Evolutionary conservation across 1,140 invertebrate genomes (phyloP).

Genomic region (Oryctes rhinoceros): DNA sequence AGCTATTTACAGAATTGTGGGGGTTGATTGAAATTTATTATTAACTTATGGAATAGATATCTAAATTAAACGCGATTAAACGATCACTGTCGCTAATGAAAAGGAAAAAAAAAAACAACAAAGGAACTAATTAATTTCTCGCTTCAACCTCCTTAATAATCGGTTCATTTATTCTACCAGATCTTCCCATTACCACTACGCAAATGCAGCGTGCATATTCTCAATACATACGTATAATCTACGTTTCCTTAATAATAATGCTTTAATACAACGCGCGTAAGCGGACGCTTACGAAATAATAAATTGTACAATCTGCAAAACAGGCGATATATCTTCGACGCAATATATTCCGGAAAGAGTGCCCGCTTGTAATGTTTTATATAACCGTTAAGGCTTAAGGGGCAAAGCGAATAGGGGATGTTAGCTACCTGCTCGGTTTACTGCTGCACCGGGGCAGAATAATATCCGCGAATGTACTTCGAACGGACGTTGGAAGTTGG

Average conservation of each 20-base stretch:
- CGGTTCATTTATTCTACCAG: no score
- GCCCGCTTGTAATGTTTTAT: not conserved
- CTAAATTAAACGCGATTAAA: no score
- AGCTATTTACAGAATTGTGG: no score
- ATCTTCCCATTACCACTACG: no score
- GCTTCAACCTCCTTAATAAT: no score
- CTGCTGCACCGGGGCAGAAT: not conserved
- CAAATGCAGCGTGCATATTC: not conserved
- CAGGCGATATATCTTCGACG: slow-evolving; percentile 1
- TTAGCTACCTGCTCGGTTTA: not conserved
- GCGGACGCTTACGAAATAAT: slow-evolving; percentile 3
- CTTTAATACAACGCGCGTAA: slow-evolving; percentile 1
- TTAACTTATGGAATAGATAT: no score
- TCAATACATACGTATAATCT: slow-evolving; percentile 1
- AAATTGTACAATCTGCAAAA: slow-evolving; percentile 14
- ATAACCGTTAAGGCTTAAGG: not conserved
- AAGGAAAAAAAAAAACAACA: no score
- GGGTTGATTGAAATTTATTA: no score
- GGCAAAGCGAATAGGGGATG: not conserved
- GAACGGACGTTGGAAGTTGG: not conserved
- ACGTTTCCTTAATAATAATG: not conserved
- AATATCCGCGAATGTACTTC: slow-evolving; percentile 7
- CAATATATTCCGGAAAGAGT: slow-evolving; percentile 14
- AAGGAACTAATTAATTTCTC: no score
- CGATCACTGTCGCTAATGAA: no score